These are phyloP conservation scores for Phrynocephalus guinanensis DNA, from an alignment of 2,797 vertebrate species.

Conservation along the genomic window DNA sequence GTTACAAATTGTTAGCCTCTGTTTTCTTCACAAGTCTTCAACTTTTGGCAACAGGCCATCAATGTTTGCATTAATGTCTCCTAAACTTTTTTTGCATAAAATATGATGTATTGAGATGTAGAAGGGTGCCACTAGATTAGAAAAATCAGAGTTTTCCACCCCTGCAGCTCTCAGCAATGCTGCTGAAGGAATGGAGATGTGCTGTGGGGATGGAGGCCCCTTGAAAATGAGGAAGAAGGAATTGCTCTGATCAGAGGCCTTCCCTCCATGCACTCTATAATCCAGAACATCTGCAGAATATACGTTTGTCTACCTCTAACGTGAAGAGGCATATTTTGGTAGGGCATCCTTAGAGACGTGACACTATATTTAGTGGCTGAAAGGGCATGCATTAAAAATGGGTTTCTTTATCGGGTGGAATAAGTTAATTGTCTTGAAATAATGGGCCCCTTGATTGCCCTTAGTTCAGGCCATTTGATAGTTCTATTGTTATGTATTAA, in stretches of 20 bases:
- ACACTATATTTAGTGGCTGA: not conserved
- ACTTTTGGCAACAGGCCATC: not conserved
- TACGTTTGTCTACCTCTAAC: not conserved
- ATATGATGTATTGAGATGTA: not conserved
- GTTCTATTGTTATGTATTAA: conserved; percentile 19
- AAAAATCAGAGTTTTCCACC: not conserved
- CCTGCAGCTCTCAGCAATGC: not conserved
- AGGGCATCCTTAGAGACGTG: not conserved
- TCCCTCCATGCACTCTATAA: not conserved
- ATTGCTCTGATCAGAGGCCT: not conserved
- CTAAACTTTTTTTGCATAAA: not conserved
- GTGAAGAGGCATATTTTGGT: not conserved
- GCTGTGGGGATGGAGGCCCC: not conserved
- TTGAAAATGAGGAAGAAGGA: not conserved
- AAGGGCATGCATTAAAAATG: not conserved
- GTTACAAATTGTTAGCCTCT: not conserved
- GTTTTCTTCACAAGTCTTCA: not conserved
- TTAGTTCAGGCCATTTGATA: conserved; percentile 18
- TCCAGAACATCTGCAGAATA: not conserved
- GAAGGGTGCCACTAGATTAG: not conserved
- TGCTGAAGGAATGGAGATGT: not conserved
- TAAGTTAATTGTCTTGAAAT: conserved; percentile 24
- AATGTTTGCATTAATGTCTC: conserved; percentile 21
- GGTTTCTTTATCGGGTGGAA: not conserved
- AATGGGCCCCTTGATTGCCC: not conserved